These are phyloP conservation scores for Eleginops maclovinus DNA, from an alignment of 2,113 vertebrate species.

Conservation along the genomic window DNA sequence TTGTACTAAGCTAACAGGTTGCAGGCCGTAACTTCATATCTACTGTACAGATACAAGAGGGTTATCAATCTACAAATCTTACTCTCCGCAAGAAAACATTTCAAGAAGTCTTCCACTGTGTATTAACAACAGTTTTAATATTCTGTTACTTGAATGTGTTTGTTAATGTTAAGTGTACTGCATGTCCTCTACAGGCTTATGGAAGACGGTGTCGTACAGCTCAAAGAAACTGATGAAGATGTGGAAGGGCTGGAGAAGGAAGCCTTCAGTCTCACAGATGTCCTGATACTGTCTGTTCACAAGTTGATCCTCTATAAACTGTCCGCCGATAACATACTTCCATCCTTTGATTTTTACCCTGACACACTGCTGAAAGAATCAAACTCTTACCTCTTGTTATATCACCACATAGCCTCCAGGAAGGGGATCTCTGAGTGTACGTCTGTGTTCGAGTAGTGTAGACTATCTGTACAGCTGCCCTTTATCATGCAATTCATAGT, in stretches of 20 bases:
- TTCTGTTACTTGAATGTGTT: background rate
- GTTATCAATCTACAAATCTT: background rate
- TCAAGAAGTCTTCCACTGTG: background rate
- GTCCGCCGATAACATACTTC: constrained; percentile 3
- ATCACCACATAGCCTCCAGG: constrained; percentile 8
- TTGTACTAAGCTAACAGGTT: constrained; percentile 14
- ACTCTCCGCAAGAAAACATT: background rate
- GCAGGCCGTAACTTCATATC: background rate
- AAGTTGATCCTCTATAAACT: background rate
- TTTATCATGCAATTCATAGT: constrained; percentile 23
- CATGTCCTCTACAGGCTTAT: constrained; percentile 81
- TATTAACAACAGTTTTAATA: background rate
- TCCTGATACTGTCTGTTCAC: constrained; percentile 49
- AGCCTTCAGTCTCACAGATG: constrained; percentile 71
- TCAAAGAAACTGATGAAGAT: constrained; percentile 93
- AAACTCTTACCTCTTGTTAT: constrained; percentile 1
- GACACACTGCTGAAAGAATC: constrained; percentile 18
- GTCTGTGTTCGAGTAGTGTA: constrained; percentile 11
- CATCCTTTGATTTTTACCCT: background rate
- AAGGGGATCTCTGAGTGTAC: background rate
- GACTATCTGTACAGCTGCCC: constrained; percentile 27
- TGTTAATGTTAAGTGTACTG: background rate
- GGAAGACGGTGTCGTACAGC: constrained; percentile 91
- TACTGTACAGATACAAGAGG: background rate
- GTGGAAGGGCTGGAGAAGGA: constrained; percentile 91